Percentiles rank a stretch among this genome's conserved stretches.
These are phyloP conservation scores for Drosophila lacicola DNA, from an alignment of 2,888 invertebrate genomes.

Conservation along the genomic window DNA sequence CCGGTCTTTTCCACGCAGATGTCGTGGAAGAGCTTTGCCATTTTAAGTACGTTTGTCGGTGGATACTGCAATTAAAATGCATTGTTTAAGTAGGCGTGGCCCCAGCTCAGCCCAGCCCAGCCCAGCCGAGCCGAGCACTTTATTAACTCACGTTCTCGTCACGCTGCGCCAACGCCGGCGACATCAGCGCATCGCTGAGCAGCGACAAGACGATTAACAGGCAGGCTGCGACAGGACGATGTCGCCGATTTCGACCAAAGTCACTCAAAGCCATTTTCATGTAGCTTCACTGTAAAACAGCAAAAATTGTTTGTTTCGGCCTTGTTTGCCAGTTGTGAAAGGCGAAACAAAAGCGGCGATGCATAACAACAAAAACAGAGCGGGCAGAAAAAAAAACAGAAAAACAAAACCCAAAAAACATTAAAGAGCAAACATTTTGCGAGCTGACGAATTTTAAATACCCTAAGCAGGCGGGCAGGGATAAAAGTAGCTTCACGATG, in stretches of 20 bases:
- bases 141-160: slow-evolving; percentile 82
- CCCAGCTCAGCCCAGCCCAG: slow-evolving; percentile 2
- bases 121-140: slow-evolving; percentile 48
- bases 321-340: slow-evolving; percentile 70
- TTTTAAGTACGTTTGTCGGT: slow-evolving; percentile 80
- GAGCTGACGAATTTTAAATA: neutral
- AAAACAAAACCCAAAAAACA: slow-evolving; percentile 17
- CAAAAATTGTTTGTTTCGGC: slow-evolving; percentile 56
- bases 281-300: slow-evolving; percentile 59
- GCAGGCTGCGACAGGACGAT: slow-evolving; percentile 62
- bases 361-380: slow-evolving; percentile 51
- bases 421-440: neutral
- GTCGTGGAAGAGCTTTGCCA: slow-evolving; percentile 82
- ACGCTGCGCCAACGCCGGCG: slow-evolving; percentile 82
- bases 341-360: slow-evolving; percentile 72
- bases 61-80: slow-evolving; percentile 82
- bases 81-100: slow-evolving; percentile 54
- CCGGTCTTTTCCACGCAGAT: slow-evolving; percentile 82
- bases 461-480: neutral
- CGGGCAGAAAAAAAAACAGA: slow-evolving; percentile 21
- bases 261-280: slow-evolving; percentile 82
- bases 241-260: slow-evolving; percentile 58
- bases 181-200: slow-evolving; percentile 66
- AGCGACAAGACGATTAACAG: slow-evolving; percentile 80
- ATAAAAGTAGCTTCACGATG: no score